Base-by-base conservation (phyloP, 2,888 invertebrate genomes). In the Epicampocera succincta region DNA sequence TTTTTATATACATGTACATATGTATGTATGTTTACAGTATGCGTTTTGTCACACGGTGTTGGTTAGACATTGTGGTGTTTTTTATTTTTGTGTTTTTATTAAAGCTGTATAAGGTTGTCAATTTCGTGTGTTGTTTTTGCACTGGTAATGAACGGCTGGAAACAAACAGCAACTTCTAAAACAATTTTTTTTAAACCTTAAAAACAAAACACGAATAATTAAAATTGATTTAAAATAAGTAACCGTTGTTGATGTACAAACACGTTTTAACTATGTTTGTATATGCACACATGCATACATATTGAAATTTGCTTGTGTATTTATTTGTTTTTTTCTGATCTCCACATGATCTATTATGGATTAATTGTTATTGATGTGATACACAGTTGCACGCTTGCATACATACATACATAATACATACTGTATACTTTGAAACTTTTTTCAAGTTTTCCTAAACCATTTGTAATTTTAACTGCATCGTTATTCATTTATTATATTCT, bases 211-310 rank as follows among this genome's bases (percentile, higher is more conserved):
- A 65, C 56, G 33, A 74, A 60, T 54, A 74, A 71, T 73, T 74
- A 42, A 11, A 74, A 71, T 78, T 66, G 52, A 78, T 75, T 74
- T 78, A 54, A 52, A 68, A 58, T 50, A 68, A 66, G 66, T 82
- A 82, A 82, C 71, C 48, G 71, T 66, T 69, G 21, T 66, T 40
- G 25, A 40, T 74, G 33, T 38, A 52, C 40, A 38, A 1, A 50
- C 13, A 17, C 13, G 1, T 38, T 56, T 25, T 52, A 11, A 15
- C 1, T 1, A n/a, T n/a, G n/a, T 9, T 58, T 13, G 19, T 42
- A 42, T 8, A n/a, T 33, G 50, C 50, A 3, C 19, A 61, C 25
- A 13, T 29, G 50, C n/a, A 1, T 25, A 21, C 21, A 9, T 33
- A 33, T 33, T n/a, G n/a, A 9, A 3, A 9, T 33, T 6, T 33